phyloP scores from a whole-genome alignment of 2,797 vertebrate species.

The Hylomyscus alleni region DNA sequence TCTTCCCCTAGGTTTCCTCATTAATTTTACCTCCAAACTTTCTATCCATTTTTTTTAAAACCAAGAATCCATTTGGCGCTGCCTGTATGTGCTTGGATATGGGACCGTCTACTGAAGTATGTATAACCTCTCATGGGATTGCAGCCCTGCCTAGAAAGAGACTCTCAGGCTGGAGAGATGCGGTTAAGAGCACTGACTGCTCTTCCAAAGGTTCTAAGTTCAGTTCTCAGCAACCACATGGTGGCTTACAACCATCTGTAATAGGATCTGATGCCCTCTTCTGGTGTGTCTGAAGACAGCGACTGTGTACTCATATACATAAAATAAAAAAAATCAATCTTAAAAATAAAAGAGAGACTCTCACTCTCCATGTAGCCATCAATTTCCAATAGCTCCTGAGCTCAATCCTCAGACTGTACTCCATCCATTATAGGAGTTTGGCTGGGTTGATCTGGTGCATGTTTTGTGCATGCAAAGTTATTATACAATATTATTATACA shows the following conservation, averaged over 20 bases:
- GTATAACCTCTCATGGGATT: too few species aligned
- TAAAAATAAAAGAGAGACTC: too few species aligned
- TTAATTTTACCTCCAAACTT: neutral
- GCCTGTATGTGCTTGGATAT: neutral
- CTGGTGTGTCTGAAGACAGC: too few species aligned
- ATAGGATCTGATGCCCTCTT: too few species aligned
- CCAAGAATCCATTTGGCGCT: neutral
- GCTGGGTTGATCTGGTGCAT: neutral
- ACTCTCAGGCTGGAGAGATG: too few species aligned
- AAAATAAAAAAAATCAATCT: neutral
- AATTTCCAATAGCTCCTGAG: neutral
- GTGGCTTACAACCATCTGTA: too few species aligned
- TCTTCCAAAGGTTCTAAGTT: too few species aligned
- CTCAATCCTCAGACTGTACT: neutral
- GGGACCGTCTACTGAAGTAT: neutral
- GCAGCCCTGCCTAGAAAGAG: neutral
- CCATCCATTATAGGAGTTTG: neutral
- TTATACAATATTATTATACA: neutral
- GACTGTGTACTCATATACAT: too few species aligned
- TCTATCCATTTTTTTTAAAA: neutral
- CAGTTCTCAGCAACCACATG: too few species aligned
- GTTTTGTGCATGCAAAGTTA: neutral
- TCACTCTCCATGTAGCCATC: neutral
- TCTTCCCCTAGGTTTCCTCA: neutral
- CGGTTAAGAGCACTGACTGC: too few species aligned